A percentile compares a stretch with the other conserved stretches of the same genome.
Conservation (phyloP, 1,140 invertebrate species). For the Drosophila bocqueti region DNA sequence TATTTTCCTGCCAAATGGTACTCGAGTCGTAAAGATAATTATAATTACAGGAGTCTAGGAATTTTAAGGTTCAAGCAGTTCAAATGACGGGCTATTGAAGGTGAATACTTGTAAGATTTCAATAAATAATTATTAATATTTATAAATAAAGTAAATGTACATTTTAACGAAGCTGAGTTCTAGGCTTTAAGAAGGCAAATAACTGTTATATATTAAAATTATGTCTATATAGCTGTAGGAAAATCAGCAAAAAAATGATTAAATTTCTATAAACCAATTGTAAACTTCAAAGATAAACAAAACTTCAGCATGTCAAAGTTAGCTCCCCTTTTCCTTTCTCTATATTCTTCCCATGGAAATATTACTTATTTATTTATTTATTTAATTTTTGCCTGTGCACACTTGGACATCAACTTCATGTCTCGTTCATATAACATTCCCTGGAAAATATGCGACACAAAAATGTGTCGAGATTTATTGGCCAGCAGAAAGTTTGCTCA, state of each 20-base stretch:
- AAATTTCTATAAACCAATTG: background rate
- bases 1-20: constrained; percentile 3
- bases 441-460: constrained; percentile 19
- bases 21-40: background rate
- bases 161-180: too few species aligned
- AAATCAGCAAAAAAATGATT: too few species aligned
- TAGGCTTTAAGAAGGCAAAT: too few species aligned
- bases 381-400: constrained; percentile 1
- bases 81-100: too few species aligned
- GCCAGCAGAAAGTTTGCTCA: constrained; percentile 1
- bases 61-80: background rate
- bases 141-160: too few species aligned
- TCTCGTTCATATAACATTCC: background rate
- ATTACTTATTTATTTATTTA: background rate
- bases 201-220: too few species aligned
- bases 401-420: background rate
- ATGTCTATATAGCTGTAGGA: too few species aligned
- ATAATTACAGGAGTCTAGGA: background rate
- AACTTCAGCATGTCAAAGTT: background rate
- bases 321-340: background rate
- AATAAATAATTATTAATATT: too few species aligned
- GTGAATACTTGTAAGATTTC: too few species aligned
- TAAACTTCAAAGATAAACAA: background rate
- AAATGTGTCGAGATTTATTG: constrained; percentile 43
- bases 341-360: background rate